Evolutionary conservation across 2,888 invertebrate species (phyloP).

Genomic region (Sminthurides aquaticus): DNA sequence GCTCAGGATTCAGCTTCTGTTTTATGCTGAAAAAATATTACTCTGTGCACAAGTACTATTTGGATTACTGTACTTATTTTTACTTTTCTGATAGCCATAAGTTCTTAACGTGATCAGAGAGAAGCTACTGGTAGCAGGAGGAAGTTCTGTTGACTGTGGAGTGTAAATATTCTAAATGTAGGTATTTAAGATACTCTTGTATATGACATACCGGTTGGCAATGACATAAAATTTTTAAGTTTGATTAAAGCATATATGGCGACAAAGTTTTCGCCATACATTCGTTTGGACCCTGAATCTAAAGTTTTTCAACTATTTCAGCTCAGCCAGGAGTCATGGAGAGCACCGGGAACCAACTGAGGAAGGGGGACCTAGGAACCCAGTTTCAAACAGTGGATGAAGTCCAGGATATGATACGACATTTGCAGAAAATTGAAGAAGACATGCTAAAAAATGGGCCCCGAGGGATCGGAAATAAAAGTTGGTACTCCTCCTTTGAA

Average conservation of each 20-base stretch:
- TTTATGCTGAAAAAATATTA: no score
- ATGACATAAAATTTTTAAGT: no score
- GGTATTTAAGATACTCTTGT: no score
- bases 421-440: slow-evolving; percentile 19
- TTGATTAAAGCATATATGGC: background rate
- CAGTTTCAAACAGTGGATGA: slow-evolving; percentile 20
- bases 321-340: slow-evolving; percentile 15
- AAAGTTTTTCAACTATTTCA: background rate
- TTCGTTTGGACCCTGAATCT: background rate
- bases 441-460: slow-evolving; percentile 6
- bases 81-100: no score
- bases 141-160: no score
- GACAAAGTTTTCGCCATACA: background rate
- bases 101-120: no score
- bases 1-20: no score
- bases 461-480: slow-evolving; percentile 1
- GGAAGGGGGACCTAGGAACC: slow-evolving; percentile 1
- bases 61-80: no score
- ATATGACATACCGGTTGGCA: no score
- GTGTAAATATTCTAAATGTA: no score
- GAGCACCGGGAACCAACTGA: background rate
- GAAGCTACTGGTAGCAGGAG: no score
- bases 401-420: slow-evolving; percentile 21
- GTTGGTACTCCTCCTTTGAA: slow-evolving; percentile 16
- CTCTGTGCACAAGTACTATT: no score